Evolutionary conservation across 1,140 invertebrate species (phyloP), one percentile per base, ranked within the genome.

Genomic region (Globodera rostochiensis): DNA sequence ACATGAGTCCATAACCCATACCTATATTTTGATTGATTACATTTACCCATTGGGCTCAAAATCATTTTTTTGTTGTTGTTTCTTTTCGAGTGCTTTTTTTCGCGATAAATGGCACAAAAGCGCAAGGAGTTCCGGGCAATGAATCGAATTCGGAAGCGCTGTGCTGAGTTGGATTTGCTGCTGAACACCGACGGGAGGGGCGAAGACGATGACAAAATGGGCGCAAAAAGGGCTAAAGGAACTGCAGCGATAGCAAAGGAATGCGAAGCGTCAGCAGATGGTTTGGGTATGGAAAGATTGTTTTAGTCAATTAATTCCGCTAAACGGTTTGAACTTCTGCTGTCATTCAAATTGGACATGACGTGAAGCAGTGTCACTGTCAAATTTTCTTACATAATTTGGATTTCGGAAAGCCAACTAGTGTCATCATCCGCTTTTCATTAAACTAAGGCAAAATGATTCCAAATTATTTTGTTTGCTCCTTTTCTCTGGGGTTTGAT

Each of bases 131-230:
- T 15, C 53, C 53, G 57, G 9, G 76, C 76, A 15, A 70, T 69
- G 45, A 78, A 78, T 70, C 66, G 60, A 45, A 47, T 67, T 50
- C 76, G 76, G 45, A 78, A 78, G 49, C 53, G 76, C 25, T 21
- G 49, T 19, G 76, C 76, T 2, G 76, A 78, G 46, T 70, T 78
- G 53, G 66, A 71, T 13, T 71, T 71, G 46, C n/a, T 71, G 69
- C 2, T 71, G 69, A 71, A 71, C 25, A 71, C 5, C 6, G 69
- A 45, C 36, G 36, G 19, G 2, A 6, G 46, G 36, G 25, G 13
- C 25, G 7, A 36, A 1, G 5, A 5, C 6, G 46, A 71, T 2
- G 36, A 45, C 69, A 36, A 45, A 71, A 36, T 11, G 69, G 69
- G 36, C 25, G 6, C 11, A 71, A 36, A 71, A 71, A 2, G 69